Evolutionary conservation across 2,888 invertebrate genomes (phyloP), one percentile per base, ranked within the genome.

Genomic region (Drosophila paramelanica): DNA sequence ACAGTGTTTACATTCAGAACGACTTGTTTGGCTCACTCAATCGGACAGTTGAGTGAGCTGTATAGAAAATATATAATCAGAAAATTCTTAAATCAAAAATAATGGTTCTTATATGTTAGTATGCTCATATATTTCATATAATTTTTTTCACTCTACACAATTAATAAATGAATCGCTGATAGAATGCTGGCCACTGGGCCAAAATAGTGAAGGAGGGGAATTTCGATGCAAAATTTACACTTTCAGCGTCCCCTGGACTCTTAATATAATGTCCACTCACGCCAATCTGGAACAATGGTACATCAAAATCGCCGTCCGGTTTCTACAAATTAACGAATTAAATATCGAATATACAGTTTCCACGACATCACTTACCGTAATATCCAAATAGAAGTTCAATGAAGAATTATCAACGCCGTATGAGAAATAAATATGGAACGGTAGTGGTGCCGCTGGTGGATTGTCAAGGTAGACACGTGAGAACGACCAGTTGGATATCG

Each of bases 171-270:
- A 79, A 91, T 55, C 91, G 77, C 73, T 93, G 90, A 70, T 93
- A 94, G 13, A 92, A 91, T 31, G 93, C 93, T 10, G 94, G 91
- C 93, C 93, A 94, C 46, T 93, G 91, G 2, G 59, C 72, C 91
- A 92, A 11, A 93, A 90, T 58, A 0, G 93, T 88, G 93, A 93
- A 94, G 14, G 92, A 79, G 1, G 94, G 94, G 79, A 49, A 62
- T n/a, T 31, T 20, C 25, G 36, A 62, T 45, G 93, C 77, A 62
- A 94, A 93, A n/a, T 91, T 74, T 43, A 90, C 71, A 71, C 92
- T 93, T 38, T 92, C 89, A 3, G 88, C 87, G n/a, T 93, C 93
- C 50, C 92, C 91, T 2, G 88, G 68, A 62, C 92, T 90, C 14
- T 47, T 25, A 41, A 92, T 89, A 65, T 92, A 93, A 81, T 93